Evolutionary conservation across 2,797 vertebrate genomes (phyloP), one percentile per base, ranked within the genome.

Genomic region (Acanthurus leucopareius): DNA sequence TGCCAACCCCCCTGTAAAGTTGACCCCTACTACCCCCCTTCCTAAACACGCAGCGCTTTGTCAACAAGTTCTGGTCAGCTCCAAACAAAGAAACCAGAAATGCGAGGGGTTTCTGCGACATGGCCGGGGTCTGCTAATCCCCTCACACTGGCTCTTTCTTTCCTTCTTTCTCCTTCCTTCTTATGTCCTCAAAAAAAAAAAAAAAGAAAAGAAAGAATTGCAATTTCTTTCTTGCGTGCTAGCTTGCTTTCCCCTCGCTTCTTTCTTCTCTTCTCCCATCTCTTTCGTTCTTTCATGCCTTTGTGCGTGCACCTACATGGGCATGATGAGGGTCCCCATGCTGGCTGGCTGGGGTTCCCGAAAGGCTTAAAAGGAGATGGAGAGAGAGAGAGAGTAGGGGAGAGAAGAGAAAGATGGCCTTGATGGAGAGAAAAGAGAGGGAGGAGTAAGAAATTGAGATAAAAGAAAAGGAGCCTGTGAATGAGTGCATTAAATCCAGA

Each of bases 21-120:
- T 94, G 92, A 94, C 94, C 90, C 94, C 89, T 90, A 90, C 94
- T 90, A 91, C 90, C 88, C 88, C 90, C 85, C 88, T 92, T 86
- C 88, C 88, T 91, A 92, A 93, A 92, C 93, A 96, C 88, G 93
- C 95, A 92, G 94, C 92, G 91, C 96, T 96, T 97, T 97, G 96
- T 97, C 97, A 97, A 98, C 95, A 97, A 96, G 95, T 96, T 96
- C 96, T 97, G 95, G 95, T 96, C 96, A 95, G 95, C 88, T 85
- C 85, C 96, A 97, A 97, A 97, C 95, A 96, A 96, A 96, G 94
- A 89, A 91, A 92, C 85, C 90, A 95, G 94, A 95, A 97, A 96
- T 95, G 95, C 87, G 93, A 96, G 95, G 95, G 96, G 93, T 95
- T 94, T 96, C 95, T 95, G 95, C 93, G 94, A 96, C 95, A 97